Evolutionary conservation across 92 coral and sea anemone species (phyloP).

Genomic region (Zoanthus gigantus): DNA sequence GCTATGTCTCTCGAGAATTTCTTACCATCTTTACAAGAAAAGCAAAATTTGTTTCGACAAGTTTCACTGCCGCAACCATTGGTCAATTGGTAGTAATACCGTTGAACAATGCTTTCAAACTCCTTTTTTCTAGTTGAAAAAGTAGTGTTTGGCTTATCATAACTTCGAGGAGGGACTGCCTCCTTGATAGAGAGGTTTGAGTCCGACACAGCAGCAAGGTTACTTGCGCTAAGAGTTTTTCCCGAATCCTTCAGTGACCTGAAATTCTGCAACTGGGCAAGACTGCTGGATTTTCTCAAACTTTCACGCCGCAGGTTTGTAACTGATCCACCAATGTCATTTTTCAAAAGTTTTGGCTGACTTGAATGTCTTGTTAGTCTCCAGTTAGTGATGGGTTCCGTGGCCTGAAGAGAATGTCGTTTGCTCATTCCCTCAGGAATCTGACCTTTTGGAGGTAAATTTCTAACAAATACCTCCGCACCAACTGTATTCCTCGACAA

Average conservation of each 20-base stretch:
- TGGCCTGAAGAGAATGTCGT: conserved; percentile 79
- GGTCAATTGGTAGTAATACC: conserved; percentile 87
- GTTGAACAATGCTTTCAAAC: conserved; percentile 80
- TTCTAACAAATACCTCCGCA: not conserved
- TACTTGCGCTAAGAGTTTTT: conserved; percentile 94
- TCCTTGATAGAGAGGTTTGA: conserved; percentile 85
- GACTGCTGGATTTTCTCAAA: conserved; percentile 66
- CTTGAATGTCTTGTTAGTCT: conserved; percentile 82
- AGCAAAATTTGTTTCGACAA: conserved; percentile 90
- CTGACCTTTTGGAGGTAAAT: conserved; percentile 69
- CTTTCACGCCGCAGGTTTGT: conserved; percentile 67
- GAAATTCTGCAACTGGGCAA: conserved; percentile 64
- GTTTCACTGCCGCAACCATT: conserved; percentile 84
- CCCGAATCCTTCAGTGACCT: conserved; percentile 65
- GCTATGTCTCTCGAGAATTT: conserved; percentile 78
- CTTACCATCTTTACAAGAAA: conserved; percentile 65
- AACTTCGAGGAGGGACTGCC: conserved; percentile 84
- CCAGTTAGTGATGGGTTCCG: conserved; percentile 75
- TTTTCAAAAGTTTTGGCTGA: conserved; percentile 84
- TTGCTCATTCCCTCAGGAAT: conserved; percentile 58
- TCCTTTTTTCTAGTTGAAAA: conserved; percentile 74
- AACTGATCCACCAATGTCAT: conserved; percentile 67
- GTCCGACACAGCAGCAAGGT: conserved; percentile 92
- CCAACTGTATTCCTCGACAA: conserved; percentile 36
- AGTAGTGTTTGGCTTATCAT: conserved; percentile 82